Evolutionary conservation across 2,888 invertebrate genomes (phyloP), one percentile per base, ranked within the genome.

Genomic region (Cryptocephalus primarius): DNA sequence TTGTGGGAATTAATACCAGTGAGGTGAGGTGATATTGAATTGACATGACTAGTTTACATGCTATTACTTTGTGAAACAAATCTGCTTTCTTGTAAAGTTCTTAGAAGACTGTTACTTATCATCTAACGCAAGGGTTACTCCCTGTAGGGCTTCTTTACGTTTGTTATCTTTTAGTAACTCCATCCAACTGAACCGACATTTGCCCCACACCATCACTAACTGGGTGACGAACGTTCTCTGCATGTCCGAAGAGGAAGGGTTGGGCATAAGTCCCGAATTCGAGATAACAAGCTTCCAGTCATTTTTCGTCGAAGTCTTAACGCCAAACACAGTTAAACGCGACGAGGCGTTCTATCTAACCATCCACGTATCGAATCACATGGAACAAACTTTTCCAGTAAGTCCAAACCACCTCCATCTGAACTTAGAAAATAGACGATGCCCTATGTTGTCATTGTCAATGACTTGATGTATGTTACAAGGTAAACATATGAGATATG

Each of bases 291-390:
- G 75, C 14, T 85, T 85, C 65, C 82, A 85, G 47, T 83, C 84
- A 8, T 84, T 87, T 67, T 88, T 87, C 68, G 73, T 85, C 22
- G 83, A 86, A 55, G 78, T 84, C 33, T 76, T 79, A 47, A 68
- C 79, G 12, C 85, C 87, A 0, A 78, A 78, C 49, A 77, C 79
- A 0, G 73, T 85, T 0, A 78, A 82, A 47, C 73, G 82, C 1
- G 80, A 80, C 0, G 87, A 87, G 68, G 67, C 73, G 11, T 67
- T 82, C 31, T 75, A 80, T 42, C 66, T 87, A 42, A 75, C 79
- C 50, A 80, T 84, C 12, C 75, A 82, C 0, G 72, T 86, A 39
- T 85, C 82, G 69, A 88, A 86, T 68, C 86, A 86, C 61, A 70
- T 84, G 56, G 76, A 79, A 45, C 76, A 83, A 52, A 79, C 79